Evolutionary conservation across 1,140 invertebrate genomes (phyloP).

Genomic region (Monochamus saltuarius): DNA sequence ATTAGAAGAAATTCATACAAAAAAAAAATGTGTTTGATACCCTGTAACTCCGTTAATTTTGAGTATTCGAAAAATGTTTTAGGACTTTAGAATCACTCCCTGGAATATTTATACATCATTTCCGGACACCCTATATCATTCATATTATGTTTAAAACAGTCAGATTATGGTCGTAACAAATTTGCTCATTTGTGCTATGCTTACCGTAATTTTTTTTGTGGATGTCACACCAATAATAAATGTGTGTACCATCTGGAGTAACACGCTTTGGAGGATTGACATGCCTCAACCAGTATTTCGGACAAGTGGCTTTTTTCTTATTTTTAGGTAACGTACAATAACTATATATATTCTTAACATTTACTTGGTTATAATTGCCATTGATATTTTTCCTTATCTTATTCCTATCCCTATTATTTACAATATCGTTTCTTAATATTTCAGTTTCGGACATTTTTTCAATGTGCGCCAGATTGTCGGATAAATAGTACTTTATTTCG

Average conservation of each 20-base stretch:
- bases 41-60: too few relatives aligned
- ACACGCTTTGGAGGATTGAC: constrained; percentile 65
- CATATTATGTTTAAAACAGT: too few relatives aligned
- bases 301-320: constrained; percentile 33
- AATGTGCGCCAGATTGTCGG: not conserved
- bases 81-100: too few relatives aligned
- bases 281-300: constrained; percentile 22
- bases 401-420: constrained; percentile 25
- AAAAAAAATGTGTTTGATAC: too few relatives aligned
- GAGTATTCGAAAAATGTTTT: too few relatives aligned
- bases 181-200: not conserved
- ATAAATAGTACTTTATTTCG: constrained; percentile 43
- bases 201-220: constrained; percentile 58
- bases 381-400: constrained; percentile 46
- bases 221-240: constrained; percentile 83
- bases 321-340: constrained; percentile 52
- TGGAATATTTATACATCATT: too few relatives aligned
- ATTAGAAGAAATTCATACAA: too few relatives aligned
- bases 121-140: too few relatives aligned
- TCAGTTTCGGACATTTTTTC: constrained; percentile 7
- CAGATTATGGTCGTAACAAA: too few relatives aligned
- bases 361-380: constrained; percentile 51
- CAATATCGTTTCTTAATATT: not conserved
- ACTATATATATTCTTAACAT: constrained; percentile 47
- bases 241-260: constrained; percentile 76